Conservation (phyloP, 2,113 vertebrate genomes). For the Chunga burmeisteri region DNA sequence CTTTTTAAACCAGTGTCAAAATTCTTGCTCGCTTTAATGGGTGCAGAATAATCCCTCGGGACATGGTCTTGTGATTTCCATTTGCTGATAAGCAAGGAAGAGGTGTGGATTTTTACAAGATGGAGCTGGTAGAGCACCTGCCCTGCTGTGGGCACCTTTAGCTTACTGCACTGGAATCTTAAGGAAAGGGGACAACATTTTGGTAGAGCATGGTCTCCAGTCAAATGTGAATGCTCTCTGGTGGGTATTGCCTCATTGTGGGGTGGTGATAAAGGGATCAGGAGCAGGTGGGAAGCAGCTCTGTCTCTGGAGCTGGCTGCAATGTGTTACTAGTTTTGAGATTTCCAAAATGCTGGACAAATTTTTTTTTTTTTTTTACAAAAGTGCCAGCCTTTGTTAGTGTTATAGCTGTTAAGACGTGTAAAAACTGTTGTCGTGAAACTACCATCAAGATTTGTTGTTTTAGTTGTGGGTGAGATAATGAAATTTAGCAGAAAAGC, state of each 20-base stretch:
- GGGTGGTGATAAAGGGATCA: neutral
- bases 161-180: neutral
- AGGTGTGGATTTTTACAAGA: neutral
- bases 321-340: neutral
- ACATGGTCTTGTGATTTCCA: neutral
- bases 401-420: neutral
- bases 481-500: neutral
- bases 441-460: neutral
- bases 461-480: neutral
- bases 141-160: neutral
- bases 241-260: neutral
- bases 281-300: neutral
- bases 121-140: neutral
- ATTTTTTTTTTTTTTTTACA: neutral
- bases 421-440: neutral
- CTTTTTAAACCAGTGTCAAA: neutral
- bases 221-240: neutral
- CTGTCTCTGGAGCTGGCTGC: neutral
- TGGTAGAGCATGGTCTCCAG: neutral
- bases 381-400: neutral
- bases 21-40: neutral
- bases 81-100: neutral
- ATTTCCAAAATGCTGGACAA: neutral
- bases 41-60: neutral
- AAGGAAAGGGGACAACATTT: neutral